These are phyloP conservation scores for Zootermopsis nevadensis DNA, from an alignment of 2,888 invertebrate genomes.

Conservation along the genomic window DNA sequence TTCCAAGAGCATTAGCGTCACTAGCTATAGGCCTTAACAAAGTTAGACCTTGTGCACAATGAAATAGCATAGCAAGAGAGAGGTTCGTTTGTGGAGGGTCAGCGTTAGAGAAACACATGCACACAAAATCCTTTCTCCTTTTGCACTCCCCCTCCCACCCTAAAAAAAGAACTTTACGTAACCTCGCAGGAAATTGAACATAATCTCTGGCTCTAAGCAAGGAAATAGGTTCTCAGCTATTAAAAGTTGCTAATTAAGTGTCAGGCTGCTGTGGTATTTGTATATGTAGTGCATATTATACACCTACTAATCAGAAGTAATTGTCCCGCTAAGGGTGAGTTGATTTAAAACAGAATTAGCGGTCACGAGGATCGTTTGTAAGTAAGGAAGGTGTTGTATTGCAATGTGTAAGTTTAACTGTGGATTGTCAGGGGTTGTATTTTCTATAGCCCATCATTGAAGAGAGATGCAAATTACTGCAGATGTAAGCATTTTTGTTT, in stretches of 20 bases:
- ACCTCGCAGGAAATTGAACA: background rate
- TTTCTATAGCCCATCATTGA: too few relatives aligned
- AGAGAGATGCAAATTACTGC: too few relatives aligned
- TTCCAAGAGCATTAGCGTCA: conserved; percentile 36
- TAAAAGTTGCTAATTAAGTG: background rate
- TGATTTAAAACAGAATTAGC: background rate
- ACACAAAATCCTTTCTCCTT: background rate
- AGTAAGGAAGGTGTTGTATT: background rate
- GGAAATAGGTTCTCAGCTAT: background rate
- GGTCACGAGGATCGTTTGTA: background rate
- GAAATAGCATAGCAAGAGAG: background rate
- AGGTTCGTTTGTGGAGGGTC: too few relatives aligned
- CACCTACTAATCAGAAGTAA: background rate
- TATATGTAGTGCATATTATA: background rate
- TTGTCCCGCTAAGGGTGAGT: background rate
- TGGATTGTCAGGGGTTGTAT: background rate
- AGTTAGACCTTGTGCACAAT: background rate
- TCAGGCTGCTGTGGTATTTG: too few relatives aligned
- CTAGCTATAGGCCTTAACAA: conserved; percentile 9
- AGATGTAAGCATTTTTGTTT: too few relatives aligned
- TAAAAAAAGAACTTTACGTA: background rate
- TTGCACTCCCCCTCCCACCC: background rate
- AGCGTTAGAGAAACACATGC: background rate
- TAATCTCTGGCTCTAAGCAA: background rate
- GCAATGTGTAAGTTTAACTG: background rate